Evolutionary conservation across 2,888 invertebrate species (phyloP).

Genomic region (Plebejus melissa): DNA sequence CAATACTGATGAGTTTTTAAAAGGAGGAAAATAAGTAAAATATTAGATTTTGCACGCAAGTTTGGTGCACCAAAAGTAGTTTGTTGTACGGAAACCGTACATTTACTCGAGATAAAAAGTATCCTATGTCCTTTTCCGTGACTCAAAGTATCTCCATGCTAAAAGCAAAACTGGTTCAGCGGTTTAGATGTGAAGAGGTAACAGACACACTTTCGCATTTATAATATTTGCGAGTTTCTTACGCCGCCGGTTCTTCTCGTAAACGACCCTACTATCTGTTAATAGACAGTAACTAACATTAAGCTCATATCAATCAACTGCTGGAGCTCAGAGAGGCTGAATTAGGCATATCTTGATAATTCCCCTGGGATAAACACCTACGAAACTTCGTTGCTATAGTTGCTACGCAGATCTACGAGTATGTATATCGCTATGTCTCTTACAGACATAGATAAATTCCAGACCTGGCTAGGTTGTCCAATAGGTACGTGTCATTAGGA

Average conservation of each 20-base stretch:
- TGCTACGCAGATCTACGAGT: background rate
- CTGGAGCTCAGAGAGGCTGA: background rate
- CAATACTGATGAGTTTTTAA: conserved; percentile 55
- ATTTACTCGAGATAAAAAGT: background rate
- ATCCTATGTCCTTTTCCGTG: background rate
- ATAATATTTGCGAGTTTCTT: too few species aligned
- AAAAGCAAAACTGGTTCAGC: too few species aligned
- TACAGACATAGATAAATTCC: background rate
- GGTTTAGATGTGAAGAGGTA: too few species aligned
- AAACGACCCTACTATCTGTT: background rate
- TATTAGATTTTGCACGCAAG: background rate
- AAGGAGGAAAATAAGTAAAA: background rate
- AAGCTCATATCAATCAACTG: background rate
- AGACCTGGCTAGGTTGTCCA: background rate
- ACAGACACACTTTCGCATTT: too few species aligned
- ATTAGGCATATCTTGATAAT: conserved; percentile 12
- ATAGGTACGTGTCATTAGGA: too few species aligned
- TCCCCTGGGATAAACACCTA: background rate
- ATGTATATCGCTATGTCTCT: background rate
- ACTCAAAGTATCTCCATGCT: too few species aligned
- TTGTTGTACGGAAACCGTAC: background rate
- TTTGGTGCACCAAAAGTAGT: background rate
- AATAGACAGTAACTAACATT: background rate
- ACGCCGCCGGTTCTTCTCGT: too few species aligned
- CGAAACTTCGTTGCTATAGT: background rate